Base-by-base conservation (phyloP, 2,113 vertebrate species). In the Poeciliopsis turrubarensis region DNA sequence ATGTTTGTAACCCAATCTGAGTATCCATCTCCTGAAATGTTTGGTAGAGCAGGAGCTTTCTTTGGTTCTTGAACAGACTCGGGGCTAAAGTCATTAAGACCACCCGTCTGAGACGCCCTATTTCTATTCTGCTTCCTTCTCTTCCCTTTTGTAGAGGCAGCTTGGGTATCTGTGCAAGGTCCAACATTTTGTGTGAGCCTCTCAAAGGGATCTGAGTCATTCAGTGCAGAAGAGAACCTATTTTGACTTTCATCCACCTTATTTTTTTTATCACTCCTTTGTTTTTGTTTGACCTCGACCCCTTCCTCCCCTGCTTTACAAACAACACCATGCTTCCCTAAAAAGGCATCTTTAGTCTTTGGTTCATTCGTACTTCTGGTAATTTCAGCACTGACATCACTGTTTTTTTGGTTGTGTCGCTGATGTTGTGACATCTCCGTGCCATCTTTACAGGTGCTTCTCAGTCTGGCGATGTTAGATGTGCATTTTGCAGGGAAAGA, bases 401-500 rank as follows among this genome's bases (percentile, higher is more conserved):
- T 25, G 65, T 83, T 75, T 79, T 60, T 84, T 78, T 89, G 83
- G 74, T 39, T 29, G 57, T 85, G 76, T 73, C 25, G 77, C 64
- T 72, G 73, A 70, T 61, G 60, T 61, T 85, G 44, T 1, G 37
- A 63, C 41, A 69, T 73, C 30, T 87, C 79, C 54, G 54, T 72
- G 69, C 44, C 72, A 15, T 75, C 34, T 44, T 88, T 74, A 72
- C 60, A 29, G 62, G 47, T 26, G 73, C 54, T 73, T 6, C 51
- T 80, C 65, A 62, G 31, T 81, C 47, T 91, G 51, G 61, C 65
- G n/a, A 87, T 65, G 57, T 60, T 83, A 0, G 83, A 68, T 83
- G 85, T 93, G 75, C 77, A 88, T 92, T 84, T 94, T 26, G 90
- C 89, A 60, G 73, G 92, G 72, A 95, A 94, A 17, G 86, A 88